Percentiles rank a stretch among this genome's conserved stretches.
These are phyloP conservation scores for Zosterops borbonicus DNA, from an alignment of 2,113 vertebrate species.

Conservation along the genomic window DNA sequence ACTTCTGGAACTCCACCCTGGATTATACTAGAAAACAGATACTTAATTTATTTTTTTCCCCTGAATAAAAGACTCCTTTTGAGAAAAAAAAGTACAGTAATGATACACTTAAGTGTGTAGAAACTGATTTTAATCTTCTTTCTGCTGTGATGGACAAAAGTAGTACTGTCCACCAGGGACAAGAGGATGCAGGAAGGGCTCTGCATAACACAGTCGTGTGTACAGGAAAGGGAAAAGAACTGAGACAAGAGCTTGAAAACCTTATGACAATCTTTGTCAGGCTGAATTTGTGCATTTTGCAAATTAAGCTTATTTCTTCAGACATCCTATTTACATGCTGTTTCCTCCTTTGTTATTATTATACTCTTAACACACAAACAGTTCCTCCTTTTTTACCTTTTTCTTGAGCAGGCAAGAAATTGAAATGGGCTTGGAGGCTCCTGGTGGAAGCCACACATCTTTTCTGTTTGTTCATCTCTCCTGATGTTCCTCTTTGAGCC, in stretches of 20 bases:
- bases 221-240: not conserved
- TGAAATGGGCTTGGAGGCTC: not conserved
- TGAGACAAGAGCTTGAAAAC: not conserved
- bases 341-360: not conserved
- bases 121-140: not conserved
- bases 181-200: not conserved
- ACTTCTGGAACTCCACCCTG: not conserved
- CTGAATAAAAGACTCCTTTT: not conserved
- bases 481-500: not conserved
- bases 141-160: not conserved
- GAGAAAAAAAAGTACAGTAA: not conserved
- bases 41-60: too few species aligned
- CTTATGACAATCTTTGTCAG: not conserved
- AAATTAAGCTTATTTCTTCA: not conserved
- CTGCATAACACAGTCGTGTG: not conserved
- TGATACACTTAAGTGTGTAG: not conserved
- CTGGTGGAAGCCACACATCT: not conserved
- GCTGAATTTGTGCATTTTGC: not conserved
- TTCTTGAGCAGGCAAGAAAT: not conserved
- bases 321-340: not conserved
- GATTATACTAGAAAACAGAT: not conserved
- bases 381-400: not conserved
- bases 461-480: not conserved
- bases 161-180: not conserved
- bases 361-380: not conserved